Conservation (phyloP, 2,888 invertebrate genomes). For the Agrotis puta region DNA sequence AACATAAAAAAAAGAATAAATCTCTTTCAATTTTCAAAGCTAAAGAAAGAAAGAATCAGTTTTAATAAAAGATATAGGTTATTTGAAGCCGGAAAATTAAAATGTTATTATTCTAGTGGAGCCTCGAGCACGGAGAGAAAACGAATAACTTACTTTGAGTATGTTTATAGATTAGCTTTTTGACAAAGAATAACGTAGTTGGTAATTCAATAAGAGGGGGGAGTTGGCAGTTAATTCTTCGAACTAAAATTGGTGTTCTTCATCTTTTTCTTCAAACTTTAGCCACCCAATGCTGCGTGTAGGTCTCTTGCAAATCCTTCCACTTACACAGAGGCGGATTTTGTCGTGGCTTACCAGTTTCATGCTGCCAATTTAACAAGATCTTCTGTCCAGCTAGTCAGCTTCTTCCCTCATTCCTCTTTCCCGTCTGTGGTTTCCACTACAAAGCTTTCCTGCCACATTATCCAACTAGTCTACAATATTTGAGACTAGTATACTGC, state of each 20-base stretch:
- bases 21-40: not conserved
- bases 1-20: not conserved
- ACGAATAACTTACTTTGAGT: not conserved
- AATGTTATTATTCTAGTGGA: not conserved
- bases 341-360: too few relatives aligned
- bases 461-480: too few relatives aligned
- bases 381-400: too few relatives aligned
- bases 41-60: not conserved
- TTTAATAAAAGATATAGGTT: not conserved
- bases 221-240: constrained; percentile 35
- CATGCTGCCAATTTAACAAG: too few relatives aligned
- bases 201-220: too few relatives aligned
- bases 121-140: not conserved
- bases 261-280: too few relatives aligned
- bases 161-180: not conserved
- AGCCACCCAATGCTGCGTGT: too few relatives aligned
- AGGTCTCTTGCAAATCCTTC: too few relatives aligned
- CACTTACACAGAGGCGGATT: too few relatives aligned
- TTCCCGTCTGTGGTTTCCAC: too few relatives aligned
- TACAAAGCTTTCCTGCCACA: too few relatives aligned
- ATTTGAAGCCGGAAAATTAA: not conserved
- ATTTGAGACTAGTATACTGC: constrained; percentile 8
- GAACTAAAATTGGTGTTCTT: not conserved
- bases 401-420: too few relatives aligned
- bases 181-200: not conserved